Conservation (phyloP, 1,140 invertebrate genomes). For the Euborellia annulipes region DNA sequence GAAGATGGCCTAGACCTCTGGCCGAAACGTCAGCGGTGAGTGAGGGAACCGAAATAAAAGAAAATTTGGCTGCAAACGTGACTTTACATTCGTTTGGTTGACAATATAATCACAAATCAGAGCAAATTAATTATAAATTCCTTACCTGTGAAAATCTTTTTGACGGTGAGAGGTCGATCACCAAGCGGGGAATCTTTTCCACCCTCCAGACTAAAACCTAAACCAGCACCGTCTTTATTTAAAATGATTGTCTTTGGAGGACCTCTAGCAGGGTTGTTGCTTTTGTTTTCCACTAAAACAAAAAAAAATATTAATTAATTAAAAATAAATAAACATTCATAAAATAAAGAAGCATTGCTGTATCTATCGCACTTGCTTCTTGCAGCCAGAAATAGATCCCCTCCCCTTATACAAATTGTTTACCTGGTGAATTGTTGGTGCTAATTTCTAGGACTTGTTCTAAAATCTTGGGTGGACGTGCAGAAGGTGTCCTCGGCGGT, state of each 20-base stretch:
- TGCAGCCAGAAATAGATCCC: too few relatives aligned
- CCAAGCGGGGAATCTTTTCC: constrained; percentile 77
- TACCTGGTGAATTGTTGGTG: constrained; percentile 4
- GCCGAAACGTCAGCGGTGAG: too few relatives aligned
- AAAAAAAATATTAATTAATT: too few relatives aligned
- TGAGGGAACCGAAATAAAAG: too few relatives aligned
- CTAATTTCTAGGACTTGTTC: constrained; percentile 21
- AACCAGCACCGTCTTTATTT: constrained; percentile 70
- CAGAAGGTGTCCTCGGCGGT: neutral
- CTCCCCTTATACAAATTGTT: too few relatives aligned
- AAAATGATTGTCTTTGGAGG: constrained; percentile 41
- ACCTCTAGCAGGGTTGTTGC: constrained; percentile 13
- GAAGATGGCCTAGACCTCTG: too few relatives aligned
- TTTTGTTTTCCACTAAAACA: too few relatives aligned
- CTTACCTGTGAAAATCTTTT: constrained; percentile 82
- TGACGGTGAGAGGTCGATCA: constrained; percentile 69
- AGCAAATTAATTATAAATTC: too few relatives aligned
- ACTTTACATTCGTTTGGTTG: too few relatives aligned
- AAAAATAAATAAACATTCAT: neutral
- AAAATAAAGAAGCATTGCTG: neutral
- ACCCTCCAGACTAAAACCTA: constrained; percentile 85
- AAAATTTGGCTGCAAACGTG: too few relatives aligned
- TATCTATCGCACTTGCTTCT: too few relatives aligned
- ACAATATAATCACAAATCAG: too few relatives aligned
- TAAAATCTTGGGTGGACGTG: constrained; percentile 24